phyloP scores from a whole-genome alignment of 2,888 invertebrate genomes.

The Microplitis deprimator region DNA sequence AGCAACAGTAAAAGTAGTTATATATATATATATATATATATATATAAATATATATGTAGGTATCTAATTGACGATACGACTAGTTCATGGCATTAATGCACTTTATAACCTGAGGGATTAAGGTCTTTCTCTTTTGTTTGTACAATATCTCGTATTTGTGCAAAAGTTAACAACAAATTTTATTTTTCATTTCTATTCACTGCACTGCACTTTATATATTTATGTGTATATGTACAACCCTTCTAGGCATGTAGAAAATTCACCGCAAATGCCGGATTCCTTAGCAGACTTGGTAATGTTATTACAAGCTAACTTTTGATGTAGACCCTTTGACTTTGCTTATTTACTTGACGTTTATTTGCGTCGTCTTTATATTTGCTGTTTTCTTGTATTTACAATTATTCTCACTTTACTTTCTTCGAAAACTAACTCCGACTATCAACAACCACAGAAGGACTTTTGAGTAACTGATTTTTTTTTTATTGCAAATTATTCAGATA shows the following conservation, averaged over 20 bases:
- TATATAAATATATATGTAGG: slow-evolving; percentile 3
- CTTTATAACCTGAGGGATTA: slow-evolving; percentile 20
- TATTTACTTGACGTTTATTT: slow-evolving; percentile 9
- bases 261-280: slow-evolving; percentile 27
- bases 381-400: not conserved
- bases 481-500: no score
- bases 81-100: slow-evolving; percentile 35
- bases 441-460: not conserved
- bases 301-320: slow-evolving; percentile 23
- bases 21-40: not conserved
- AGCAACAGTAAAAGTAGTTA: not conserved
- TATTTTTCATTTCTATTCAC: slow-evolving; percentile 3
- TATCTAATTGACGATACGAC: slow-evolving; percentile 36
- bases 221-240: not conserved
- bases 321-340: slow-evolving; percentile 16
- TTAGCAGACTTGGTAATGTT: slow-evolving; percentile 21
- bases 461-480: not conserved
- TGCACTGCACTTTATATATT: not conserved
- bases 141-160: not conserved
- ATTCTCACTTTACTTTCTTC: not conserved
- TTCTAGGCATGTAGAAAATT: slow-evolving; percentile 25
- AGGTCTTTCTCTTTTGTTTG: slow-evolving; percentile 9
- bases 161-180: not conserved
- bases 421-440: not conserved
- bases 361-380: not conserved